phyloP scores from a whole-genome alignment of 2,113 vertebrate genomes.

The Asarcornis scutulata region DNA sequence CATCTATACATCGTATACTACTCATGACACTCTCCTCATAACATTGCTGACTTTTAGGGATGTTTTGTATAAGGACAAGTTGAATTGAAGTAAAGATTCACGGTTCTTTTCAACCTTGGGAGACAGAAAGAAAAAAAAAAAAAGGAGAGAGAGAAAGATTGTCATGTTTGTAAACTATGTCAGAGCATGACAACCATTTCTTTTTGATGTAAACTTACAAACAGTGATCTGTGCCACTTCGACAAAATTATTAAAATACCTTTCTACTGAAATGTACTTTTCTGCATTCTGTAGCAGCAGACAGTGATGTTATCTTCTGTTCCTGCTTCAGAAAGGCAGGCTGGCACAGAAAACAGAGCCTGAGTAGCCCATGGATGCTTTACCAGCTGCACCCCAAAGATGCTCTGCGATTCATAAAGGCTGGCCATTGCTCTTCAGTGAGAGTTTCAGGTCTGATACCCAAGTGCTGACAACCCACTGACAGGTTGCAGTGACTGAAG shows the following conservation, averaged over 20 bases:
- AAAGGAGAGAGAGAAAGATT: not conserved
- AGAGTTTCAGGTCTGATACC: not conserved
- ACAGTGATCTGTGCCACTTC: not conserved
- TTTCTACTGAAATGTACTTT: not conserved
- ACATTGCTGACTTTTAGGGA: not conserved
- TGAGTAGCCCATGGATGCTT: not conserved
- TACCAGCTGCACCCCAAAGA: not conserved
- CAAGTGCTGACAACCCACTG: not conserved
- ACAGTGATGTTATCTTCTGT: not conserved
- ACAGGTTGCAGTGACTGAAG: not conserved
- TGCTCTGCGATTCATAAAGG: not conserved
- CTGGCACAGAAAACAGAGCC: not conserved
- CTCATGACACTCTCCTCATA: not conserved
- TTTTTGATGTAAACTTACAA: not conserved
- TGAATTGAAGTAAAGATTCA: not conserved
- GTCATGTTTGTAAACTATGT: not conserved
- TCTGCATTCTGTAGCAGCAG: too few species aligned
- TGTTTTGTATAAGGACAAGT: not conserved
- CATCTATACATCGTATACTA: not conserved
- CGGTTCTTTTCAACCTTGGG: not conserved
- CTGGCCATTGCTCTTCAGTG: not conserved
- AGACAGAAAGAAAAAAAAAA: not conserved
- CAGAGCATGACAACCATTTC: not conserved
- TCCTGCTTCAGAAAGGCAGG: not conserved
- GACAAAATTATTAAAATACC: not conserved